Evolutionary conservation across 37 sponge, comb jelly and placozoan genomes (phyloP), one percentile per base, ranked within the genome.

Genomic region (Hexactinellida sp.): DNA sequence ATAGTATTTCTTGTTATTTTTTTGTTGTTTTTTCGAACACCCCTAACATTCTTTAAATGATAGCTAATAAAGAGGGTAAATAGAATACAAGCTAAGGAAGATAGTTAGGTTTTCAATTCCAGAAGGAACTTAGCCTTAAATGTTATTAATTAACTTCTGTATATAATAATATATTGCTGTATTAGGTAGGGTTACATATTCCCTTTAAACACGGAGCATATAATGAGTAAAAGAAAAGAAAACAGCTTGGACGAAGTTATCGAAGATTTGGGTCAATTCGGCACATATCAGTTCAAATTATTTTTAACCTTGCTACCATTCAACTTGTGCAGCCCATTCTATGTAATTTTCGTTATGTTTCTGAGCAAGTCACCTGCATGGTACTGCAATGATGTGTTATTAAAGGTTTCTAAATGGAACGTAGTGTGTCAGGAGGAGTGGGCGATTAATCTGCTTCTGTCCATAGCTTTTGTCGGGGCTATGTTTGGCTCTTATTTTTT

Each of bases 401-500:
- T 28, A 23, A 63, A n/a, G 13, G 30, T 5, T 25, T 63, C 76
- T n/a, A n/a, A 63, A 7, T 63, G 76, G 76, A 63, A 63, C 13
- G 19, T 3, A 63, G 5, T 63, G 3, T 63, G 76, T 63, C 19
- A 63, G 5, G 30, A 63, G 34, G 76, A 63, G 5, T 63, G 76
- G 76, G 30, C 28, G 5, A 63, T 63, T n/a, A 63, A 63, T n/a
- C 25, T 63, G 13, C 76, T 63, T 63, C 3, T 63, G 34, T 63
- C 76, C 19, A 63, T 63, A 21, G 76, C 76, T 25, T 63, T 63
- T 63, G 76, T 63, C 13, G 76, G 76, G 3, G 76, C 76, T 63
- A 63, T 63, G 76, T 63, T 63, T 63, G 76, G 76, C 13, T 63
- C 76, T 25, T 63, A 63, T 63, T 63, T 63, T 7, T 63, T 63